Evolutionary conservation across 1,140 invertebrate genomes (phyloP), one percentile per base, ranked within the genome.

Genomic region (Aphelenchoides avenae): DNA sequence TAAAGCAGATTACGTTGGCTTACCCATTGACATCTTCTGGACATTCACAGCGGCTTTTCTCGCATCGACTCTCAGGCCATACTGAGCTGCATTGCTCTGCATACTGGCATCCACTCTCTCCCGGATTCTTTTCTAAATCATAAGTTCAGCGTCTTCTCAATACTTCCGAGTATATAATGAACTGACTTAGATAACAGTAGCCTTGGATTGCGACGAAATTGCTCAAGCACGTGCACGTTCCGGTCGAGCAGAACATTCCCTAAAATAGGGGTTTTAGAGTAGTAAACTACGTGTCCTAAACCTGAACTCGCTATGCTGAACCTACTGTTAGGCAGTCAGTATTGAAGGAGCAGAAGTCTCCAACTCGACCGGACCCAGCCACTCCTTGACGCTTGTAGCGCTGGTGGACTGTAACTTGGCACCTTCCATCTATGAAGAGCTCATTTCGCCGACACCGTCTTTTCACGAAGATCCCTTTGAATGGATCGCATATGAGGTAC

Each of bases 191-290:
- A 40, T 74, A 74, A 46, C 71, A 74, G 52, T 74, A 74, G 22
- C 71, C 71, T 56, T 76, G 73, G 34, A 74, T 76, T 30, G 71
- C 71, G 5, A 74, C 71, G 43, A 74, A 74, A 47, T 74, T 74
- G 24, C 46, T 53, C n/a, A 74, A 52, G 52, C 71, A 74, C 13
- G 71, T 76, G 43, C 71, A 74, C 9, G 67, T 71, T 27, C 71
- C 71, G 20, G 71, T 71, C 9, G 70, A 76, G 47, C 71, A 74
- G 56, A 76, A 74, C 71, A 74, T 74, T 18, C 70, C 70, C 71
- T 75, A 24, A 52, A 57, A 49, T 31, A 26, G n/a, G 34, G 11
- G 9, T 2, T n/a, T 63, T 13, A 26, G 22, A 41, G 20, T 1
- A 46, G 48, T 33, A 5, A 5, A 22, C 18, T 41, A n/a, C n/a